Conservation (phyloP, 2,888 invertebrate genomes). For the Elmis aenea region DNA sequence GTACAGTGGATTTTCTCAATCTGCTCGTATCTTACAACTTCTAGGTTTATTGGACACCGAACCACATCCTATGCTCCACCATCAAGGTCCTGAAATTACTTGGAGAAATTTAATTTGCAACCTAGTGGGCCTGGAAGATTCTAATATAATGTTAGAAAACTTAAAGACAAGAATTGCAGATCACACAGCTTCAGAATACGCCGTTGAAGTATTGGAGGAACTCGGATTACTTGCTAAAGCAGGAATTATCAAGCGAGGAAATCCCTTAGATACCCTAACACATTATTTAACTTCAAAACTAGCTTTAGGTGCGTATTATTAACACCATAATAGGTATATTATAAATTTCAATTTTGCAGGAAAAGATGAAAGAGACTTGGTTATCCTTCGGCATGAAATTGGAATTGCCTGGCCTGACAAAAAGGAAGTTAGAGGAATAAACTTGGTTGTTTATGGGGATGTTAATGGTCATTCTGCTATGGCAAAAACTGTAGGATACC, state of each 20-base stretch:
- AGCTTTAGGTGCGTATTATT: slow-evolving; percentile 62
- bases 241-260: slow-evolving; percentile 72
- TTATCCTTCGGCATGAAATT: slow-evolving; percentile 90
- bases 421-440: slow-evolving; percentile 75
- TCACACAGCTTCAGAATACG: slow-evolving; percentile 64
- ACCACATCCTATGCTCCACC: slow-evolving; percentile 86
- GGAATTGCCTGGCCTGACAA: slow-evolving; percentile 88
- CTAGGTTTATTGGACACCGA: slow-evolving; percentile 84
- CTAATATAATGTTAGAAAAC: slow-evolving; percentile 90
- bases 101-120: slow-evolving; percentile 88
- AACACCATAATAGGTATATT: too few relatives aligned
- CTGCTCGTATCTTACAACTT: slow-evolving; percentile 79
- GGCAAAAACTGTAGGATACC: slow-evolving; percentile 91
- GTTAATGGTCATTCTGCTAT: slow-evolving; percentile 84
- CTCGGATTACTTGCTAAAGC: slow-evolving; percentile 84
- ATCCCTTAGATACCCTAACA: slow-evolving; percentile 90
- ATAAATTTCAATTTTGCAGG: slow-evolving; percentile 45
- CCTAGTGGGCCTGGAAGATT: slow-evolving; percentile 74
- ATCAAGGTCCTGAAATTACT: slow-evolving; percentile 90
- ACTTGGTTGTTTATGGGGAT: slow-evolving; percentile 87
- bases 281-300: slow-evolving; percentile 80
- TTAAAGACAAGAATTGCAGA: slow-evolving; percentile 79
- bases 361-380: slow-evolving; percentile 83
- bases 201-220: slow-evolving; percentile 73
- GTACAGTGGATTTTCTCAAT: slow-evolving; percentile 83